phyloP scores from a whole-genome alignment of 2,113 vertebrate genomes.

The Puma concolor region DNA sequence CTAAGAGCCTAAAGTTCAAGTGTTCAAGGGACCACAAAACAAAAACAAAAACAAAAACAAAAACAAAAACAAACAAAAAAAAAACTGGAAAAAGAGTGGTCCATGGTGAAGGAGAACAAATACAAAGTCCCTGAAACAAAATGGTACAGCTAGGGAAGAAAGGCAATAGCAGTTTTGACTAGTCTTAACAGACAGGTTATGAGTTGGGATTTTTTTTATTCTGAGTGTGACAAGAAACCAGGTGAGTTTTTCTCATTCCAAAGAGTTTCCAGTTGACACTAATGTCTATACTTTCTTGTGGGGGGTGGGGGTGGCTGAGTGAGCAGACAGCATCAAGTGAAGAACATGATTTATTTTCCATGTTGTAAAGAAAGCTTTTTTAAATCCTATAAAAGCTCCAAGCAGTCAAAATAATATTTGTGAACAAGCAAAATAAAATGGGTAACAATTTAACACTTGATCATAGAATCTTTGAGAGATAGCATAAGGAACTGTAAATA shows the following conservation, averaged over 20 bases:
- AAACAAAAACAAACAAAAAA: too few relatives aligned
- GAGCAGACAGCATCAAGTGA: neutral
- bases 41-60: too few relatives aligned
- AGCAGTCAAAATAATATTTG: conserved; percentile 17
- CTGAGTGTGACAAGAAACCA: neutral
- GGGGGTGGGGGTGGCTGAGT: too few relatives aligned
- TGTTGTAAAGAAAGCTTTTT: conserved; percentile 21
- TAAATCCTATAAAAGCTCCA: too few relatives aligned
- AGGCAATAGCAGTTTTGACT: neutral
- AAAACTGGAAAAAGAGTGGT: neutral
- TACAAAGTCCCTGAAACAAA: neutral
- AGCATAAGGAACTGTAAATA: neutral
- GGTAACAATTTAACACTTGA: too few relatives aligned
- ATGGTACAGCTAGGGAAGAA: neutral
- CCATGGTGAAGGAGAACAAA: neutral
- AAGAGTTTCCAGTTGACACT: neutral
- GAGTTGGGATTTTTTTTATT: neutral
- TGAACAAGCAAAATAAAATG: too few relatives aligned
- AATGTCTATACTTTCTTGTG: neutral
- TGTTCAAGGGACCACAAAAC: neutral
- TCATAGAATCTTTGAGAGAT: neutral
- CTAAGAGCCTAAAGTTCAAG: neutral
- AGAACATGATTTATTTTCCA: conserved; percentile 49
- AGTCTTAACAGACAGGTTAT: neutral
- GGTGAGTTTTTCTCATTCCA: neutral